These are phyloP conservation scores for Coleophora flavipennella DNA, from an alignment of 2,888 invertebrate genomes.

Conservation along the genomic window DNA sequence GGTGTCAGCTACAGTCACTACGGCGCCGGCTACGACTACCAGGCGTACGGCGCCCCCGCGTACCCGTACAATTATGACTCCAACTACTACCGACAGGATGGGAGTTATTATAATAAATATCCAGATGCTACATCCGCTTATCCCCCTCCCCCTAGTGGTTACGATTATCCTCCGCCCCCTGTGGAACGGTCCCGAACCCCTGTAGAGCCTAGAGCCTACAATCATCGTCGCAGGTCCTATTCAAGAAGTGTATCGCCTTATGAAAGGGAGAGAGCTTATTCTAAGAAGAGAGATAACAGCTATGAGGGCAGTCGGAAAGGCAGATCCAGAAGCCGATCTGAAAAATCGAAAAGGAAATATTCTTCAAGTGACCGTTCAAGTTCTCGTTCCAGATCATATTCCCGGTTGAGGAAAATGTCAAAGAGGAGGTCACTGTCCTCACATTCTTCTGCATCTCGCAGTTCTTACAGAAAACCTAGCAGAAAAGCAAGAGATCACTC, in stretches of 20 bases:
- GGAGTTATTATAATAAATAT: constrained; percentile 36
- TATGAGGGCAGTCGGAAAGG: constrained; percentile 31
- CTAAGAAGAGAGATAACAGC: constrained; percentile 40
- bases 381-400: constrained; percentile 44
- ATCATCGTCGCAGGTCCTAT: constrained; percentile 31
- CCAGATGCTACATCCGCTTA: constrained; percentile 26
- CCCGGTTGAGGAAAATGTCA: constrained; percentile 29
- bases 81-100: constrained; percentile 39
- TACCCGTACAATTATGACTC: constrained; percentile 46
- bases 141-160: constrained; percentile 20
- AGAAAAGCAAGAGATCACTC: constrained; percentile 27
- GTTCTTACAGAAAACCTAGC: constrained; percentile 34
- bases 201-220: constrained; percentile 24
- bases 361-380: constrained; percentile 51
- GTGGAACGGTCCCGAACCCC: constrained; percentile 28
- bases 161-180: constrained; percentile 21
- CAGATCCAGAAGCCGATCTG: constrained; percentile 37
- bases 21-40: constrained; percentile 48
- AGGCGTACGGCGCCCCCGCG: constrained; percentile 38
- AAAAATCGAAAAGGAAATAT: constrained; percentile 36
- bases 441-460: constrained; percentile 40
- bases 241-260: constrained; percentile 50
- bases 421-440: constrained; percentile 36
- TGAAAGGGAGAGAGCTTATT: constrained; percentile 34
- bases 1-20: constrained; percentile 60